Evolutionary conservation across 92 coral and sea anemone genomes (phyloP), one percentile per base, ranked within the genome.

Genomic region (Ricordea florida): DNA sequence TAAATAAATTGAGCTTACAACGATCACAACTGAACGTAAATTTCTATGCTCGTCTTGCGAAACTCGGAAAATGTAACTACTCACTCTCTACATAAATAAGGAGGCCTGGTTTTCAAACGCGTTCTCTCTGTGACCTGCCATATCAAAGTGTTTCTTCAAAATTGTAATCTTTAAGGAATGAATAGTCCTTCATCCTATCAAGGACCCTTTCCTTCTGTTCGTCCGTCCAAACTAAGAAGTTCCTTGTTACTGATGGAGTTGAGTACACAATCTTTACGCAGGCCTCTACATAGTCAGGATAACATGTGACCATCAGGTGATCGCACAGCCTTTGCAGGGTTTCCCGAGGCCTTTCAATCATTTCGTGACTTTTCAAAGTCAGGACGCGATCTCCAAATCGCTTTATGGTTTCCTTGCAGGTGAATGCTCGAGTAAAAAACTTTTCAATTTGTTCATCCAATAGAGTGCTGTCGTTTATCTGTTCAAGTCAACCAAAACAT

Each of bases 261-360:
- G 63, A 40, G 27, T 69, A 61, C 5, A 69, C 63, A 51, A 63
- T 69, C 17, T 28, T 53, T 5, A 50, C 62, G 14, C 76, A 69
- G 63, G 50, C 76, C 37, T 51, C 27, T 33, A 69, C 11, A 69
- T 69, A 69, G 21, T 52, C 62, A 32, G 50, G 50, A 24, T 61
- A n/a, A 11, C 76, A 51, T 0, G 38, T n/a, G 46, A 69, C 53
- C 11, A 26, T 36, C 20, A 67, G 43, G 26, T 47, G 50, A 20
- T 34, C 10, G 60, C 74, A 67, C 32, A 50, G 35, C 17, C 38
- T 69, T 69, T 62, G 13, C 1, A 69, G 38, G 1, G 61, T 52
- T n/a, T 51, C 38, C 21, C 62, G 26, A 14, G 62, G 38, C 2
- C 38, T 56, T 43, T 51, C 53, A 30, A 69, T 51, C 8, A 69